Evolutionary conservation across 2,888 invertebrate species (phyloP).

Genomic region (Artemia sinica): DNA sequence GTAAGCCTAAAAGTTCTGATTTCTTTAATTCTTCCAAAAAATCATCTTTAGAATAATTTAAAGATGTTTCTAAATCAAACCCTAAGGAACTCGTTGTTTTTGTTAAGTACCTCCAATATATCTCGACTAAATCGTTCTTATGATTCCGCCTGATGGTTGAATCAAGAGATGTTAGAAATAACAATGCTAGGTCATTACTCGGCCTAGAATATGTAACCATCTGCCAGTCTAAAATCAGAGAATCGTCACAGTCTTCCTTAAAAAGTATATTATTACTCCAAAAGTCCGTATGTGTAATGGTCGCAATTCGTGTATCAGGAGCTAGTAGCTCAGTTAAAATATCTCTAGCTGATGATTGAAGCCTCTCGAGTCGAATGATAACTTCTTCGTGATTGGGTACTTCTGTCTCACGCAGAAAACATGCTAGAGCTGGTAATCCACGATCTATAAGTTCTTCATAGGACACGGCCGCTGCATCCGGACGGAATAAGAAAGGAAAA

Average conservation of each 20-base stretch:
- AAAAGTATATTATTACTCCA: conserved; percentile 66
- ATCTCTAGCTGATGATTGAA: conserved; percentile 49
- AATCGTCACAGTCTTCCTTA: conserved; percentile 38
- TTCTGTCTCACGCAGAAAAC: conserved; percentile 42
- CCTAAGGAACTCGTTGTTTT: conserved; percentile 40
- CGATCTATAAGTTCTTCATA: conserved; percentile 59
- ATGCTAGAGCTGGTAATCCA: conserved; percentile 54
- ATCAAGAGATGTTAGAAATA: conserved; percentile 49
- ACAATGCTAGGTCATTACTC: conserved; percentile 56
- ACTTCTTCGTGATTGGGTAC: conserved; percentile 45
- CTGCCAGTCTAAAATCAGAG: conserved; percentile 62
- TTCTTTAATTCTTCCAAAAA: conserved; percentile 41
- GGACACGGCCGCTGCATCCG: conserved; percentile 56
- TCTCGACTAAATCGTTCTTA: conserved; percentile 42
- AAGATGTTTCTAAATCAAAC: conserved; percentile 37
- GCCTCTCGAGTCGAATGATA: conserved; percentile 40
- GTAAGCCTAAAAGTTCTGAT: conserved; percentile 53
- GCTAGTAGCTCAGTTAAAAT: conserved; percentile 50
- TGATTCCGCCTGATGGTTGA: conserved; percentile 48
- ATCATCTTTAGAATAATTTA: conserved; percentile 39
- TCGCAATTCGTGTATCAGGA: conserved; percentile 39
- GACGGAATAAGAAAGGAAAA: conserved; percentile 54
- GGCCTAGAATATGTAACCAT: conserved; percentile 51
- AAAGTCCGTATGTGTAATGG: conserved; percentile 64
- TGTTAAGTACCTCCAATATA: conserved; percentile 48